Base-by-base conservation (phyloP, 2,888 invertebrate genomes). In the Vanessa cardui region DNA sequence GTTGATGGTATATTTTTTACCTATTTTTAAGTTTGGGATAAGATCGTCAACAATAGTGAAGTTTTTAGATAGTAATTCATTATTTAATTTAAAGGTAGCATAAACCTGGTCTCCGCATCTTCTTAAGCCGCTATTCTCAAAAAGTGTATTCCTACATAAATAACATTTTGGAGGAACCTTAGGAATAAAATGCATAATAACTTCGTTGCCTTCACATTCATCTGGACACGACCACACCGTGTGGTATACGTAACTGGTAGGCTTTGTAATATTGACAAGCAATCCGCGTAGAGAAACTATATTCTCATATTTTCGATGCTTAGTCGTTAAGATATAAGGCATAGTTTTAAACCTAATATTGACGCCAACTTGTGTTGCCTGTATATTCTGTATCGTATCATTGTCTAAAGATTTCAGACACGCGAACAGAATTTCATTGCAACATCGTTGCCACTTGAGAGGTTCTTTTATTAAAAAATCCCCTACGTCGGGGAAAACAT, bases 191-290 rank as follows among this genome's bases (percentile, higher is more conserved):
- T 80, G 85, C 60, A 89, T 70, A 64, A 92, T 85, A 6, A 88
- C 81, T 77, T 92, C 90, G 69, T 81, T 91, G 2, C 83, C 85
- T 71, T 91, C 90, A 72, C 92, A 92, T 70, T 90, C 86, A 76
- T 92, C 92, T n/a, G 88, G 89, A 67, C 92, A 92, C 0, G 87
- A 86, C 92, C 92, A 92, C 56, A 92, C 88, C 0, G 90, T 84
- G 72, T 92, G 91, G 66, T 83, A 85, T 18, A 87, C 87, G 67
- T 88, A 89, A 54, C 78, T 83, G 20, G 77, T 78, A 2, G 87
- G 83, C 72, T 89, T 90, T 0, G 89, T 82, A 50, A 86, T 66
- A 26, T 79, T 76, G 64, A 89, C 66, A 39, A 92, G 82, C 46
- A 85, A 71, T 1, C 90, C 92, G 71, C 82, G 77, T 64, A 83